Conservation (phyloP, 1,140 invertebrate species). For the Manduca sexta region DNA sequence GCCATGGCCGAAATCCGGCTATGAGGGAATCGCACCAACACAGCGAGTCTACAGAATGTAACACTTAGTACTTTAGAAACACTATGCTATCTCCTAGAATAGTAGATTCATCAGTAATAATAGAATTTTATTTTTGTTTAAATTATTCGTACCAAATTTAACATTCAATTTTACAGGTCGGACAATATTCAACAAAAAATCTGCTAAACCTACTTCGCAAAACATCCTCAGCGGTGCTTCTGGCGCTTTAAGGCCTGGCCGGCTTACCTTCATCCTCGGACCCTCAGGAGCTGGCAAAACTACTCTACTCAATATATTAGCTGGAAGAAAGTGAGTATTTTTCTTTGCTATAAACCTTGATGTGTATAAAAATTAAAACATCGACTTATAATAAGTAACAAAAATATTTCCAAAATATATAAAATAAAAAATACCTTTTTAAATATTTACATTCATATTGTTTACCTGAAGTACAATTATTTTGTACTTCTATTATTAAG, state of each 20-base stretch:
- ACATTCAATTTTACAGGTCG: not conserved
- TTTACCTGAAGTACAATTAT: no score
- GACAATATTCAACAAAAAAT: not conserved
- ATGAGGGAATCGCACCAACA: no score
- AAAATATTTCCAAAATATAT: no score
- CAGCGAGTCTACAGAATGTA: no score
- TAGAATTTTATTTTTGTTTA: no score
- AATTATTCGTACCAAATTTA: no score
- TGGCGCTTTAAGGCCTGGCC: slow-evolving; percentile 75
- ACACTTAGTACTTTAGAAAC: no score
- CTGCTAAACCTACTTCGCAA: slow-evolving; percentile 11
- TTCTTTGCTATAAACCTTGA: not conserved
- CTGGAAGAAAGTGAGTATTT: slow-evolving; percentile 68
- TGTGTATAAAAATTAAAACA: not conserved
- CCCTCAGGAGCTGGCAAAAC: slow-evolving; percentile 90
- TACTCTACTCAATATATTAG: slow-evolving; percentile 80
- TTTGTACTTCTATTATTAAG: no score
- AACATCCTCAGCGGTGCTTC: slow-evolving; percentile 75
- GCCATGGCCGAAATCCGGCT: no score
- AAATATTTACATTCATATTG: not conserved
- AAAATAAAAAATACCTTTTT: not conserved
- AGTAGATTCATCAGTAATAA: no score
- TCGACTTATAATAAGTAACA: no score
- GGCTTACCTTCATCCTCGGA: slow-evolving; percentile 84
- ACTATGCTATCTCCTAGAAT: no score